These are phyloP conservation scores for Nesoenas mayeri DNA, from an alignment of 2,113 vertebrate genomes.

Conservation along the genomic window DNA sequence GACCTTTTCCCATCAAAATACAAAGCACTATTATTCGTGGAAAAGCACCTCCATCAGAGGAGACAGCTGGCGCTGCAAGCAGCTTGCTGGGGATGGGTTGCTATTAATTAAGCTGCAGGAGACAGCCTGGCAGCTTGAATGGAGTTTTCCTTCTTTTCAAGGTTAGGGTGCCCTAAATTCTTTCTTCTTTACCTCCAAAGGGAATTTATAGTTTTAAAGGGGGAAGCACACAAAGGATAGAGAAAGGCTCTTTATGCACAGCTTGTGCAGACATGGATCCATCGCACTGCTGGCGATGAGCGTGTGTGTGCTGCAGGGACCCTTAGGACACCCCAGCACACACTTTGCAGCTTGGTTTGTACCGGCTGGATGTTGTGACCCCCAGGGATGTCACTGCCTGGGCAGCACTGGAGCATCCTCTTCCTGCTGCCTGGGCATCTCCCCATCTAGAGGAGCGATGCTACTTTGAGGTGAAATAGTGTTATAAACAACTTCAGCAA, in stretches of 20 bases:
- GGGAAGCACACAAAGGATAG: not conserved
- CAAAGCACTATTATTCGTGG: conserved; percentile 38
- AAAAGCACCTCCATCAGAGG: conserved; percentile 25
- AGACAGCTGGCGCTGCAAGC: conserved; percentile 27
- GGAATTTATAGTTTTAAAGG: not conserved
- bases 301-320: not conserved
- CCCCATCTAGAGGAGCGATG: not conserved
- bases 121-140: not conserved
- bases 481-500: not conserved
- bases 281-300: fast-evolving
- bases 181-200: conserved; percentile 23
- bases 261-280: not conserved
- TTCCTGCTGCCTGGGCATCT: not conserved
- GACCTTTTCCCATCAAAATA: conserved; percentile 33
- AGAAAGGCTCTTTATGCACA: not conserved
- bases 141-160: conserved; percentile 38
- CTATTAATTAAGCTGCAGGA: conserved; percentile 52
- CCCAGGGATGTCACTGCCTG: not conserved
- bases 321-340: not conserved
- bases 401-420: not conserved
- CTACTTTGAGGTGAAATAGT: not conserved
- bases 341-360: not conserved
- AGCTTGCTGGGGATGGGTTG: conserved; percentile 14
- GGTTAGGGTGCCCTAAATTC: conserved; percentile 31
- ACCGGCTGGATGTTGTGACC: not conserved